phyloP scores from a whole-genome alignment of 2,888 invertebrate species.

The Neoscelio sp. region DNA sequence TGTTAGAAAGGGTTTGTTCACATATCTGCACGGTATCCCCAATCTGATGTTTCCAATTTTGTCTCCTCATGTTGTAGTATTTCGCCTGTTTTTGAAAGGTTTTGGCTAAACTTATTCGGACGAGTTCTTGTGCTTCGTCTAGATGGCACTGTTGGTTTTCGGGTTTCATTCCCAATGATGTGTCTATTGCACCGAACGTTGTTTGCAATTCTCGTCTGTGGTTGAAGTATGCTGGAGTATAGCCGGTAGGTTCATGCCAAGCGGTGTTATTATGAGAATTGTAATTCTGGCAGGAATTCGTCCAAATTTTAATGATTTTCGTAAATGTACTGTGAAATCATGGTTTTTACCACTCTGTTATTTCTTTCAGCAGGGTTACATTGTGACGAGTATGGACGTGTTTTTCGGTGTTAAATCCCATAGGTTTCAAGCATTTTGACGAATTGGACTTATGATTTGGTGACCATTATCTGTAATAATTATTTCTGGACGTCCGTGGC shows the following conservation, averaged over 20 bases:
- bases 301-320: slow-evolving; percentile 67
- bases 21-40: slow-evolving; percentile 1
- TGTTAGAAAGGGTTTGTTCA: slow-evolving; percentile 7
- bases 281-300: slow-evolving; percentile 2
- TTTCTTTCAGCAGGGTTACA: slow-evolving; percentile 77
- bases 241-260: background rate
- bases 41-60: slow-evolving; percentile 1
- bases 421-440: background rate
- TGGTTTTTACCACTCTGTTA: slow-evolving; percentile 75
- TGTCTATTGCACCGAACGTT: background rate
- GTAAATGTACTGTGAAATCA: slow-evolving; percentile 73
- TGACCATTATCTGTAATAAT: slow-evolving; percentile 38
- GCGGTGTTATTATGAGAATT: slow-evolving; percentile 6
- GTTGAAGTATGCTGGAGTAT: background rate
- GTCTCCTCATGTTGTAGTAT: slow-evolving; percentile 25
- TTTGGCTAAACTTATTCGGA: background rate
- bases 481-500: slow-evolving; percentile 4
- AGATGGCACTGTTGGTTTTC: background rate
- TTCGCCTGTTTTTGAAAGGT: slow-evolving; percentile 31
- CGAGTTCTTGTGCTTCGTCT: slow-evolving; percentile 17
- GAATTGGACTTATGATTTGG: slow-evolving; percentile 18
- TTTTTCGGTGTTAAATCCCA: slow-evolving; percentile 40
- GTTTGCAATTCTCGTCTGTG: background rate
- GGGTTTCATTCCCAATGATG: background rate
- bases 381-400: slow-evolving; percentile 74